These are phyloP conservation scores for Ceyx cyanopectus DNA, from an alignment of 2,113 vertebrate genomes.

Conservation along the genomic window DNA sequence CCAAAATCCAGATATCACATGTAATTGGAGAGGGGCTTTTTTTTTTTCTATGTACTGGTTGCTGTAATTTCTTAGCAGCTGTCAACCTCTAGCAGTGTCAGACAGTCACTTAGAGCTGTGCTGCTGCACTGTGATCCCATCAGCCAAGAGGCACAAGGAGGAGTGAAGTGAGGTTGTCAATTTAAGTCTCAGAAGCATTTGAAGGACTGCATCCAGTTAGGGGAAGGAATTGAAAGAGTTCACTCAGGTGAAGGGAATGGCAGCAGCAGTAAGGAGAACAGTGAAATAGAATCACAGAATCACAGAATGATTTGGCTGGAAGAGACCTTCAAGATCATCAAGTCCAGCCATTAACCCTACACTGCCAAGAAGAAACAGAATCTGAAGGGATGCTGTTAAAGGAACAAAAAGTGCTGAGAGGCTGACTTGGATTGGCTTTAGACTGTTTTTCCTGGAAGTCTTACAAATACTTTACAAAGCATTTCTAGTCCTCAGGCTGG, in stretches of 20 bases:
- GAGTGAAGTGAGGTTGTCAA: background rate
- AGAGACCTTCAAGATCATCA: no score
- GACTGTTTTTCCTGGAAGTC: background rate
- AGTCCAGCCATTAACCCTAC: no score
- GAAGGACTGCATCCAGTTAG: background rate
- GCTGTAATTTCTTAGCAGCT: background rate
- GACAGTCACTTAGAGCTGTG: background rate
- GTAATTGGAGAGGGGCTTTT: background rate
- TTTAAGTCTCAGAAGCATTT: background rate
- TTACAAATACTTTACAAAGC: background rate
- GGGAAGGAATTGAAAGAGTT: background rate
- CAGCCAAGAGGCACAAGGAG: background rate
- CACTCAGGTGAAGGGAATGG: background rate
- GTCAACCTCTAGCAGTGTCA: background rate
- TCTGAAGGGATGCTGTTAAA: background rate
- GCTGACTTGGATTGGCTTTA: background rate
- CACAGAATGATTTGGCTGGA: no score
- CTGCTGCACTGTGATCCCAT: background rate
- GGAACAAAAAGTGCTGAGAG: background rate
- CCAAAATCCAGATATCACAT: background rate
- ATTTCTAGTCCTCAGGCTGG: background rate
- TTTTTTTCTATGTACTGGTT: background rate
- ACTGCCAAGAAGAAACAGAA: background rate
- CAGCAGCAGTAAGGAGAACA: background rate
- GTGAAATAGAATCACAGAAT: background rate